Conservation (phyloP, 2,888 invertebrate genomes). For the Tanypteryx hageni region DNA sequence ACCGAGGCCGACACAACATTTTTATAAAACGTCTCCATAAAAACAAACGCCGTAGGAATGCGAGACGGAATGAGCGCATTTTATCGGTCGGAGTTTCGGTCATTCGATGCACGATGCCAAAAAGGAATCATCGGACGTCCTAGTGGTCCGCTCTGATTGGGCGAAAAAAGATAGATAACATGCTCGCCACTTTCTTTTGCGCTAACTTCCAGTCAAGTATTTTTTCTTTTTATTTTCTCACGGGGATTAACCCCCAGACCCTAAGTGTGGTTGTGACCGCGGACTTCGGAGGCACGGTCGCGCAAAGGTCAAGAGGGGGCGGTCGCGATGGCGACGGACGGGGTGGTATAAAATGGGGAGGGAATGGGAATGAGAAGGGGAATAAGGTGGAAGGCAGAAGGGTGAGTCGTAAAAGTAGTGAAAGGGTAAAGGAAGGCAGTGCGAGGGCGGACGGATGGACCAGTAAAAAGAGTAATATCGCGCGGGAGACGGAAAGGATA, state of each 20-base stretch:
- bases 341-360: not conserved
- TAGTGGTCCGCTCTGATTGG: slow-evolving; percentile 46
- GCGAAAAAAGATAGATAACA: slow-evolving; percentile 10
- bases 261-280: too few relatives aligned
- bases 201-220: not conserved
- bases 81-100: not conserved
- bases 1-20: not conserved
- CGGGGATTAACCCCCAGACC: too few relatives aligned
- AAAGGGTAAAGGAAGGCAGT: not conserved
- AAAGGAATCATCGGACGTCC: slow-evolving; percentile 31
- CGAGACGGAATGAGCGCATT: not conserved
- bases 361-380: not conserved
- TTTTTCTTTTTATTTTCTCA: too few relatives aligned
- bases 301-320: too few relatives aligned
- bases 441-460: not conserved
- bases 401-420: not conserved
- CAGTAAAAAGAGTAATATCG: not conserved
- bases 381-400: not conserved
- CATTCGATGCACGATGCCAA: slow-evolving; percentile 41
- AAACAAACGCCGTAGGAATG: slow-evolving; percentile 19
- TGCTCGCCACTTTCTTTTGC: not conserved
- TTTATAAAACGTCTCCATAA: not conserved
- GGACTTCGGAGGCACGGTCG: too few relatives aligned
- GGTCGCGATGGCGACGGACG: too few relatives aligned
- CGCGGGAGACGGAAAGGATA: not conserved